phyloP scores from a whole-genome alignment of 1,140 invertebrate genomes.

The Temnothorax curvispinosus region DNA sequence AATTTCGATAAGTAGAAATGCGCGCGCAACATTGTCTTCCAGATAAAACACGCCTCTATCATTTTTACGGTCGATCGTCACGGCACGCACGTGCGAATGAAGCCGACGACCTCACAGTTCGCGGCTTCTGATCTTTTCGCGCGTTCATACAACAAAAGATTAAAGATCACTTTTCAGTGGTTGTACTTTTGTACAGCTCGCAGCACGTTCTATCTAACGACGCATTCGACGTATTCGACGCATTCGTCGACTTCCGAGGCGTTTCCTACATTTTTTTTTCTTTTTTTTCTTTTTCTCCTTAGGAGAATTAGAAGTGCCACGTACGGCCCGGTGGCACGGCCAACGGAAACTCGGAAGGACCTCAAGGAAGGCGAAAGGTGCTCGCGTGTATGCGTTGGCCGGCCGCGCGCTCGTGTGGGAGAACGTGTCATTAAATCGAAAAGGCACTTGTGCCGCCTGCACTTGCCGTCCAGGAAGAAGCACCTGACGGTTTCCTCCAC shows the following conservation, averaged over 20 bases:
- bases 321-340: constrained; percentile 7
- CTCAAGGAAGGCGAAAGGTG: constrained; percentile 36
- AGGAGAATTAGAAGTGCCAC: constrained; percentile 17
- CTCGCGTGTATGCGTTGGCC: constrained; percentile 45
- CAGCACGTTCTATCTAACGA: background rate
- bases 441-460: constrained; percentile 82
- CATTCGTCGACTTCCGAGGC: background rate
- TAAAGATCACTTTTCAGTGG: background rate
- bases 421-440: constrained; percentile 84
- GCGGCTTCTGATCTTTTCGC: background rate
- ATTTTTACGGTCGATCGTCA: background rate
- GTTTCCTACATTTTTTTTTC: background rate
- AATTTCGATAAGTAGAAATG: constrained; percentile 72
- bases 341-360: constrained; percentile 69
- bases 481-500: constrained; percentile 80
- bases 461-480: constrained; percentile 84
- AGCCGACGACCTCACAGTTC: background rate
- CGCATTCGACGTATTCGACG: background rate
- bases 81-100: background rate
- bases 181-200: background rate
- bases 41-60: constrained; percentile 28
- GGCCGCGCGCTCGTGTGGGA: constrained; percentile 37
- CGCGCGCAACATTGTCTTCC: constrained; percentile 5
- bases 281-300: background rate
- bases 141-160: background rate